phyloP scores from a whole-genome alignment of 2,888 invertebrate species.

The Lapara coniferarum region DNA sequence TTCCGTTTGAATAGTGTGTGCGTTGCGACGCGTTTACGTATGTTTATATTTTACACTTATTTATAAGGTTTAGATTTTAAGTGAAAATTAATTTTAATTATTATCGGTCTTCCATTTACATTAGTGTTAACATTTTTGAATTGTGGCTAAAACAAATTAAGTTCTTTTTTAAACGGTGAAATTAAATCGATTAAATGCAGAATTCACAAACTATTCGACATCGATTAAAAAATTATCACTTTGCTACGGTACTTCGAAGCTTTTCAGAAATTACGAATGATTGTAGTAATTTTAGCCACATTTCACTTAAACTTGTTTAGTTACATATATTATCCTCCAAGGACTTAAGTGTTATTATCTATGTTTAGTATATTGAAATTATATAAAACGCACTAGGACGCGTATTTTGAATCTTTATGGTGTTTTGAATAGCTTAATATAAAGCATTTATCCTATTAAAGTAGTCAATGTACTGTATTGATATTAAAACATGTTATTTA shows the following conservation, averaged over 20 bases:
- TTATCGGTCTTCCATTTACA: constrained; percentile 36
- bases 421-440: constrained; percentile 29
- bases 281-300: constrained; percentile 7
- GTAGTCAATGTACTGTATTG: constrained; percentile 5
- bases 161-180: too few relatives aligned
- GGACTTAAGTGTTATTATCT: constrained; percentile 18
- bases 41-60: constrained; percentile 61
- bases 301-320: constrained; percentile 9
- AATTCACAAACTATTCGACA: background rate
- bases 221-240: background rate
- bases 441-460: constrained; percentile 16
- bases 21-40: constrained; percentile 80
- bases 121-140: constrained; percentile 35
- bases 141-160: constrained; percentile 30
- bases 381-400: constrained; percentile 41
- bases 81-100: constrained; percentile 20
- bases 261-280: background rate
- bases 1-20: constrained; percentile 58
- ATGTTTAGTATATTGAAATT: constrained; percentile 12
- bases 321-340: constrained; percentile 20
- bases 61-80: constrained; percentile 28
- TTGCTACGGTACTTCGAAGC: background rate
- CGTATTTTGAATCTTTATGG: constrained; percentile 38
- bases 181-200: background rate
- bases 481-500: constrained; percentile 5